These are phyloP conservation scores for Macropus fuliginosus DNA, from an alignment of 2,797 vertebrate genomes.

Conservation along the genomic window DNA sequence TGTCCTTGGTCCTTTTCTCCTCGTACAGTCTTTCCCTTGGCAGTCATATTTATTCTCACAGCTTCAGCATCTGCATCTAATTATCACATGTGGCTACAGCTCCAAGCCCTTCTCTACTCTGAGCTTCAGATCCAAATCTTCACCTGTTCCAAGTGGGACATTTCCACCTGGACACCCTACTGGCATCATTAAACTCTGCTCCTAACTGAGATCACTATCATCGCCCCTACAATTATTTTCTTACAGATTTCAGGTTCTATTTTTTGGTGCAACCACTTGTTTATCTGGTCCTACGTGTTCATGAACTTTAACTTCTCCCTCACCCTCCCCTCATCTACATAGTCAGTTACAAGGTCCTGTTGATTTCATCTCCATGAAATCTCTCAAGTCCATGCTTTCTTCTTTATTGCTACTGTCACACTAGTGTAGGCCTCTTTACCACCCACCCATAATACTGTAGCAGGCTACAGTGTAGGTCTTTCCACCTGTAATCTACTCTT, in stretches of 20 bases:
- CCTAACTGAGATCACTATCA: not conserved
- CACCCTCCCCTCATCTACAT: not conserved
- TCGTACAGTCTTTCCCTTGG: not conserved
- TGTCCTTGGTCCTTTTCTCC: not conserved
- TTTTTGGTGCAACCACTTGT: not conserved
- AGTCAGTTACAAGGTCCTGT: not conserved
- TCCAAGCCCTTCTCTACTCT: not conserved
- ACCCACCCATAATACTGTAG: not conserved
- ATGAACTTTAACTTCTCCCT: not conserved
- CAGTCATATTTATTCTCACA: not conserved
- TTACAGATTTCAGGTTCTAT: not conserved
- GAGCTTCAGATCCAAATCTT: not conserved
- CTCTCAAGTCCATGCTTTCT: not conserved
- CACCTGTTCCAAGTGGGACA: not conserved
- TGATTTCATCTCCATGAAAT: not conserved
- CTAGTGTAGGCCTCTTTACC: not conserved
- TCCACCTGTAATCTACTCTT: not conserved
- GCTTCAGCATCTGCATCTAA: not conserved
- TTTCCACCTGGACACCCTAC: not conserved
- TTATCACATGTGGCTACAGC: not conserved
- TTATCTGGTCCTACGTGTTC: not conserved
- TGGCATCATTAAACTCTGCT: not conserved
- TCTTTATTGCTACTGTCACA: not conserved
- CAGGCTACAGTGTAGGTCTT: not conserved
- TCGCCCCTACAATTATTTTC: not conserved